Evolutionary conservation across 1,140 invertebrate genomes (phyloP).

Genomic region (Drosophila orena): DNA sequence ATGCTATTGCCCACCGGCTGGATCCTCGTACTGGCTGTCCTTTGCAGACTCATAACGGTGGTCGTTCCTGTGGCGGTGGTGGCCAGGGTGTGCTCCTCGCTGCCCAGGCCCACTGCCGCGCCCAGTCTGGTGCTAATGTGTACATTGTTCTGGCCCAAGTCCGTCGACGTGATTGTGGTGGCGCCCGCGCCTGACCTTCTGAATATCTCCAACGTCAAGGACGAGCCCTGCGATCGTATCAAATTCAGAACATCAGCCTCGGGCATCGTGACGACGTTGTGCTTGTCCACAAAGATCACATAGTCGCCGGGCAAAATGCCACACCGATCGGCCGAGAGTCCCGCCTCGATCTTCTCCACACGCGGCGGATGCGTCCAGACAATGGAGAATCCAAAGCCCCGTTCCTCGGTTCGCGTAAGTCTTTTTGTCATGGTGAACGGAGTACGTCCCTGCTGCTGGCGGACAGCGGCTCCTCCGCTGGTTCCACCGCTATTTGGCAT

Average conservation of each 20-base stretch:
- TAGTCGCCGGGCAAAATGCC: conserved; percentile 93
- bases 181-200: conserved; percentile 85
- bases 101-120: conserved; percentile 5
- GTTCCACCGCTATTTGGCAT: conserved; percentile 19
- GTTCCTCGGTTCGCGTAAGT: conserved; percentile 86
- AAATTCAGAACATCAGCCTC: conserved; percentile 91
- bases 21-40: conserved; percentile 35
- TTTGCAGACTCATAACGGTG: conserved; percentile 49
- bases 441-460: conserved; percentile 87
- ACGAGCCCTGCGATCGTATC: conserved; percentile 87
- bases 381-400: conserved; percentile 94
- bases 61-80: conserved; percentile 11
- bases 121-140: conserved; percentile 39
- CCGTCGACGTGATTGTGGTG: conserved; percentile 32
- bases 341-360: conserved; percentile 93
- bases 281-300: conserved; percentile 93
- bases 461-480: not conserved
- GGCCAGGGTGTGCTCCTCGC: conserved; percentile 52
- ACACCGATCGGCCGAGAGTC: conserved; percentile 91
- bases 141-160: conserved; percentile 40
- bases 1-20: conserved; percentile 20
- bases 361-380: conserved; percentile 95
- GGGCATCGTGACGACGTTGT: conserved; percentile 92
- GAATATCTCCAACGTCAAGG: conserved; percentile 91
- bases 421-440: conserved; percentile 92